Evolutionary conservation across 2,797 vertebrate species (phyloP).

Genomic region (Kryptopterus vitreolus): DNA sequence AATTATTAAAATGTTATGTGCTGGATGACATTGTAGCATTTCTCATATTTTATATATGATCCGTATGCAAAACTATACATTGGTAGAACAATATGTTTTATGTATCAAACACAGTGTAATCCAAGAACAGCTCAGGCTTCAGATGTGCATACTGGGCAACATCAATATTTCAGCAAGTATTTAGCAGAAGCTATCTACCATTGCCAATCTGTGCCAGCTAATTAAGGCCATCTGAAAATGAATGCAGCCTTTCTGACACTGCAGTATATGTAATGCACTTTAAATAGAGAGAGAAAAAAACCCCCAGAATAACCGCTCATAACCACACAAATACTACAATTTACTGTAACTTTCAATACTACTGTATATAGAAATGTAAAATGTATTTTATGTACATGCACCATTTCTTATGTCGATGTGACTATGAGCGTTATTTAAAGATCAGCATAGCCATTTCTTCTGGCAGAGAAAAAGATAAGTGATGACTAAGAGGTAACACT

Average conservation of each 20-base stretch:
- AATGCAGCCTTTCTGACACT: conserved; percentile 10
- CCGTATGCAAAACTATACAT: neutral
- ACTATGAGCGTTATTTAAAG: neutral
- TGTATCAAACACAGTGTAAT: conserved; percentile 45
- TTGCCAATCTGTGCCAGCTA: conserved; percentile 30
- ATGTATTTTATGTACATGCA: neutral
- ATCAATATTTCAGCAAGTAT: conserved; percentile 56
- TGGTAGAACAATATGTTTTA: neutral
- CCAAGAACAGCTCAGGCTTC: conserved; percentile 41
- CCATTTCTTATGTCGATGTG: neutral
- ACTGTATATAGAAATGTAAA: neutral
- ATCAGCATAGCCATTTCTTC: conserved; percentile 2
- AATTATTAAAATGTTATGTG: neutral
- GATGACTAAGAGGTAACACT: conserved; percentile 4
- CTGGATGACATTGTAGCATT: neutral
- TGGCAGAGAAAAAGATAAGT: conserved; percentile 18
- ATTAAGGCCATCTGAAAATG: conserved; percentile 43
- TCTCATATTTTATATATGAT: neutral
- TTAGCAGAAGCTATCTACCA: conserved; percentile 49
- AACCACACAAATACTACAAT: neutral
- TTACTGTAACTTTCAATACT: neutral
- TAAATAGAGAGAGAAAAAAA: neutral
- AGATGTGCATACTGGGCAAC: conserved; percentile 46
- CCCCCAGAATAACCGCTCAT: neutral
- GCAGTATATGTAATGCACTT: conserved; percentile 3